Evolutionary conservation across 2,888 invertebrate genomes (phyloP), one percentile per base, ranked within the genome.

Genomic region (Halocaridina rubra): DNA sequence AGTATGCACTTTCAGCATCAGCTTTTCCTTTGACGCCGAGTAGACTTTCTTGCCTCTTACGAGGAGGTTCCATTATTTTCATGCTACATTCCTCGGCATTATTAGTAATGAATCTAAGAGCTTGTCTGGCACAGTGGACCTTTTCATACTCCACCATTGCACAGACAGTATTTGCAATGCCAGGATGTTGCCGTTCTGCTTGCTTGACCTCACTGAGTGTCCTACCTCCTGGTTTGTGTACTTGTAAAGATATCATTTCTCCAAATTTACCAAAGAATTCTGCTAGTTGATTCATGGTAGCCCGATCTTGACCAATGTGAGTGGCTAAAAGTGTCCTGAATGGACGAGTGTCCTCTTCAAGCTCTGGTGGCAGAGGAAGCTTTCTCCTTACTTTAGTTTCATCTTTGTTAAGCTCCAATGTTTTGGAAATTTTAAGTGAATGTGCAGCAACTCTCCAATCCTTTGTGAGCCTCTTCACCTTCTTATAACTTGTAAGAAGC

Each of bases 371-470:
- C 89, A 98, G 91, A 0, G 97, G 94, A 24, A 96, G 95, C 59
- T 95, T 92, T 80, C 98, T 93, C 22, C 97, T 93, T 69, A 98
- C 93, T 91, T 98, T 98, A 0, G 97, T 98, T 27, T 96, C 97
- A 86, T 95, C 94, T 85, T 96, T 95, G 91, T 98, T 98, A 72
- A 98, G 95, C 91, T 97, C 96, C 88, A 98, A 92, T 89, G 95
- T 95, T 19, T 93, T 94, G 1, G 94, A 94, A 46, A 94, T 92
- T 89, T 94, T 93, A 87, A 98, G 92, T 33, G 97, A 96, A 90
- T 95, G 94, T 0, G 97, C 97, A 8, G 98, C 97, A 22, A 96
- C 95, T 88, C 97, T 93, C 96, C 97, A 98, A 90, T 98, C 98
- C 90, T 97, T 96, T 13, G 97, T 97, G 82, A 98, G 92, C 90